Base-by-base conservation (phyloP, 2,113 vertebrate species). In the Trochalopteron elliotii region DNA sequence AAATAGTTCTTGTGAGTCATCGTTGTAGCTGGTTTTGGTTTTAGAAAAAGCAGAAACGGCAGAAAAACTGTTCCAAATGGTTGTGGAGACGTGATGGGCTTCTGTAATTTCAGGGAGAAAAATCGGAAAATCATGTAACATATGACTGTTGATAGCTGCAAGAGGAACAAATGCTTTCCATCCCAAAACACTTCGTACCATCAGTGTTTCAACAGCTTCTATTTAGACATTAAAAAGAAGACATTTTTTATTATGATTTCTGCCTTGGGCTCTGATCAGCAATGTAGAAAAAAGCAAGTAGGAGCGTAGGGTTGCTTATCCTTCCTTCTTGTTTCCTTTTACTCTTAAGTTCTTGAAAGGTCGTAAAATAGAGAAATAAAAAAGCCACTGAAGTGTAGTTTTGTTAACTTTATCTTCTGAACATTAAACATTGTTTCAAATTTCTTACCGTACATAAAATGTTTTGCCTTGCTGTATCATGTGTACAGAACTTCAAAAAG, bases 391-490 rank as follows among this genome's bases (percentile, higher is more conserved):
- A 96, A 87, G 71, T 95, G 94, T 72, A 95, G 95, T 97, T 98
- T 97, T 96, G 96, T 97, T 97, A 98, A 97, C 97, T 98, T 96
- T 97, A 97, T 97, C 97, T 98, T 93, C 94, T 94, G 97, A 96
- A 97, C 98, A 97, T 99, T 99, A 98, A 98, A 98, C 98, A 98
- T 98, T 98, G 98, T 97, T 98, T 98, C 96, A 96, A 90, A 98
- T 99, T 98, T 98, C 97, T 96, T 98, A 98, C 22, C 95, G 98
- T 96, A 89, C 97, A 98, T 98, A 98, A 98, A 98, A 97, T 97
- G 96, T 97, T 98, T 98, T 93, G 95, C 97, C 94, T 97, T 96
- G 96, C 97, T 93, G 97, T 97, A 98, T 98, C 97, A 68, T 88
- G 96, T 97, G 83, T 97, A 97, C 96, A 72, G 63, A 93, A 98